Evolutionary conservation across 2,113 vertebrate genomes (phyloP).

Genomic region (Tyto alba): DNA sequence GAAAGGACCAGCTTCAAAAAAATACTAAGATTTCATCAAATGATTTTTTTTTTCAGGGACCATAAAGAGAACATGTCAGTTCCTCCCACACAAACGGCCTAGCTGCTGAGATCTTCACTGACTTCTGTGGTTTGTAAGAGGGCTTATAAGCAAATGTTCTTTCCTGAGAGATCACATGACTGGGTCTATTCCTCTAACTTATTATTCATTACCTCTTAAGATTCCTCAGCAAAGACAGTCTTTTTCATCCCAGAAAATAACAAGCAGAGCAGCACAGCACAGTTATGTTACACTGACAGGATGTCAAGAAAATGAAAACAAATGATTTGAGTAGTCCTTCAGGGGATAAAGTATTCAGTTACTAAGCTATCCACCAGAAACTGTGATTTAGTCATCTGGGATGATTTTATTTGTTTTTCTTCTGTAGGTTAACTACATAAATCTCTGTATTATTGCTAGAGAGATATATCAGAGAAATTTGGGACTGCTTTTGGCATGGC

Average conservation of each 20-base stretch:
- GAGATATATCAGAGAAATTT: constrained; percentile 36
- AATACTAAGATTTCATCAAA: background rate
- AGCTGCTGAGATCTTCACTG: background rate
- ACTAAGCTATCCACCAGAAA: constrained; percentile 62
- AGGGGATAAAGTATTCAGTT: constrained; percentile 63
- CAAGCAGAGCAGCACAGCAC: constrained; percentile 30
- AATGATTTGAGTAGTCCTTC: constrained; percentile 55
- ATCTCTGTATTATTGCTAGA: constrained; percentile 44
- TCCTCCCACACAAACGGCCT: background rate
- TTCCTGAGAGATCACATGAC: background rate
- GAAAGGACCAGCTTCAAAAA: background rate
- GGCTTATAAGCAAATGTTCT: background rate
- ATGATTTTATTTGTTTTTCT: constrained; percentile 64
- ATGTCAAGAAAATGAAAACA: constrained; percentile 73
- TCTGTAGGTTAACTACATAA: constrained; percentile 13
- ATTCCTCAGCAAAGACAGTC: background rate
- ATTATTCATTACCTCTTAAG: constrained; percentile 23
- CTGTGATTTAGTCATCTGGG: constrained; percentile 52
- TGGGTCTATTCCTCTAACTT: background rate
- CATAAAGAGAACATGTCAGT: background rate
- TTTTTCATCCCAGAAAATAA: constrained; percentile 39
- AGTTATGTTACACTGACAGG: constrained; percentile 50
- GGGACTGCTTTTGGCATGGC: constrained; percentile 1
- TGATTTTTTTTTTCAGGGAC: background rate
- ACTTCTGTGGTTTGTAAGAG: background rate